Evolutionary conservation across 1,140 invertebrate species (phyloP).

Genomic region (Caerostris extrusa): DNA sequence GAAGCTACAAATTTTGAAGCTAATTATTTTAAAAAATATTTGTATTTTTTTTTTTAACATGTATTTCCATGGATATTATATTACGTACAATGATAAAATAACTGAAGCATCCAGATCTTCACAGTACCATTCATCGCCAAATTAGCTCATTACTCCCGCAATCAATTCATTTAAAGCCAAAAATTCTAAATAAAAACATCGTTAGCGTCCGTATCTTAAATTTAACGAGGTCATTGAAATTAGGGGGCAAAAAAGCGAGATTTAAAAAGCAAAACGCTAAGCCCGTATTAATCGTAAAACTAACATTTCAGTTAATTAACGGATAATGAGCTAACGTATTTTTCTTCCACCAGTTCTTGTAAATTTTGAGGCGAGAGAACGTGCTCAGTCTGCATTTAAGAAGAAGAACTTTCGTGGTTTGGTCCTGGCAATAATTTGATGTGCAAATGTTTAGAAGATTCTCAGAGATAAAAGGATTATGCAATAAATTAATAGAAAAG

Average conservation of each 20-base stretch:
- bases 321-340: neutral
- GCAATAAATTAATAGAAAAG: too few relatives aligned
- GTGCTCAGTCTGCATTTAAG: neutral
- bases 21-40: too few relatives aligned
- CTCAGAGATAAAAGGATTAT: neutral
- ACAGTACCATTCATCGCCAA: neutral
- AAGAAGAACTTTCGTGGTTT: neutral
- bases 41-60: too few relatives aligned
- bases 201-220: neutral
- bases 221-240: constrained; percentile 16
- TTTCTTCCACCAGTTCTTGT: neutral
- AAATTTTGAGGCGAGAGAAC: neutral
- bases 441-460: neutral
- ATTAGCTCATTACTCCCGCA: constrained; percentile 1
- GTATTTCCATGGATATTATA: too few relatives aligned
- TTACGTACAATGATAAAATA: too few relatives aligned
- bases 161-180: neutral
- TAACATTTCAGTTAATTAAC: constrained; percentile 18
- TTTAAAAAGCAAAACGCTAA: neutral
- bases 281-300: neutral
- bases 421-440: neutral
- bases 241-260: neutral
- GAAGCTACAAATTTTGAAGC: too few relatives aligned
- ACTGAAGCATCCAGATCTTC: too few relatives aligned
- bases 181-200: constrained; percentile 23